These are phyloP conservation scores for Rosalia funebris DNA, from an alignment of 2,888 invertebrate genomes.

Conservation along the genomic window DNA sequence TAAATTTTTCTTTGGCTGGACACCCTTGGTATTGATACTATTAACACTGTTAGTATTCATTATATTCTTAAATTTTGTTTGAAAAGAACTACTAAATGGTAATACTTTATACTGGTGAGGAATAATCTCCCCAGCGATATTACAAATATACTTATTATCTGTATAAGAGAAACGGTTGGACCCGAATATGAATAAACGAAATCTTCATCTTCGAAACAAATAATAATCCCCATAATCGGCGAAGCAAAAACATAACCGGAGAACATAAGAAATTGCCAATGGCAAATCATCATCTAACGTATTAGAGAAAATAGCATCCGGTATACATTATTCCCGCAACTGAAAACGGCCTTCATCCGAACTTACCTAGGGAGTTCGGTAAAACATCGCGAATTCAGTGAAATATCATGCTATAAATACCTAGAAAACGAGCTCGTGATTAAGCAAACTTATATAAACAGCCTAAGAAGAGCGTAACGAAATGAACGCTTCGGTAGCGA, in stretches of 20 bases:
- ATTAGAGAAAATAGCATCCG: slow-evolving; percentile 36
- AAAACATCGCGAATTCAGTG: slow-evolving; percentile 39
- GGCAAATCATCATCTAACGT: slow-evolving; percentile 36
- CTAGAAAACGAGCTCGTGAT: slow-evolving; percentile 56
- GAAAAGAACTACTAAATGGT: too few relatives aligned
- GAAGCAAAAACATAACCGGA: slow-evolving; percentile 28
- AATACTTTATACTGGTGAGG: too few relatives aligned
- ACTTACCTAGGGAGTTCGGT: slow-evolving; percentile 32
- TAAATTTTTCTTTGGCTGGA: too few relatives aligned
- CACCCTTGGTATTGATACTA: too few relatives aligned
- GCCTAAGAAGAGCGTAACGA: slow-evolving; percentile 59
- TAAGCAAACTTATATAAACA: slow-evolving; percentile 60
- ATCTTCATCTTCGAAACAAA: too few relatives aligned
- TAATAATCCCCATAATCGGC: slow-evolving; percentile 35
- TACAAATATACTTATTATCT: too few relatives aligned
- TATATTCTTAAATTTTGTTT: too few relatives aligned
- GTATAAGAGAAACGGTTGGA: too few relatives aligned
- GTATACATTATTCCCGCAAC: slow-evolving; percentile 25
- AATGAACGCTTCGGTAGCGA: slow-evolving; percentile 62
- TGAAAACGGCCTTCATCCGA: slow-evolving; percentile 33
- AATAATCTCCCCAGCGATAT: too few relatives aligned
- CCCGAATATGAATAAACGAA: slow-evolving; percentile 28
- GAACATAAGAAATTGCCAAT: slow-evolving; percentile 35
- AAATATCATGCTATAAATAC: slow-evolving; percentile 56
- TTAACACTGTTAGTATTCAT: too few relatives aligned